These are phyloP conservation scores for Amiota communis DNA, from an alignment of 2,888 invertebrate genomes.

Conservation along the genomic window DNA sequence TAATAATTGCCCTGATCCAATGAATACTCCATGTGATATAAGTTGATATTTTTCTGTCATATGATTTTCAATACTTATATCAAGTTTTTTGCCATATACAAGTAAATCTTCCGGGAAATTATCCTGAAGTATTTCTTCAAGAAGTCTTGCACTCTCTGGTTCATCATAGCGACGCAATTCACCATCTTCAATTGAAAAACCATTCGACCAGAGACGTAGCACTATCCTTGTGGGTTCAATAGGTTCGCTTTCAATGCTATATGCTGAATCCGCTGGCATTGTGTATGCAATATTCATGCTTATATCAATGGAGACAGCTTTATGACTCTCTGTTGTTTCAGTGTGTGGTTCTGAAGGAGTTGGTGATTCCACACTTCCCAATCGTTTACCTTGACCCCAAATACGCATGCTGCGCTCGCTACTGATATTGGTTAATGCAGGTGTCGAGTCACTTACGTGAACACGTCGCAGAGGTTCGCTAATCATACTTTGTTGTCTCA, in stretches of 20 bases:
- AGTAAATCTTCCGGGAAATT: conserved; percentile 54
- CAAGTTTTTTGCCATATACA: conserved; percentile 37
- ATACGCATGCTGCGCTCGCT: conserved; percentile 53
- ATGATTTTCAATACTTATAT: conserved; percentile 52
- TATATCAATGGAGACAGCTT: conserved; percentile 15
- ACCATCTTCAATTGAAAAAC: conserved; percentile 55
- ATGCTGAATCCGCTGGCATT: neutral
- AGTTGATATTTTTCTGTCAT: conserved; percentile 47
- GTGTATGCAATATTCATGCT: conserved; percentile 20
- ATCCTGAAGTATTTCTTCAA: conserved; percentile 52
- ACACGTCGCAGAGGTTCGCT: conserved; percentile 42
- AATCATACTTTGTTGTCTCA: conserved; percentile 30
- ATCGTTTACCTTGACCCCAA: conserved; percentile 51
- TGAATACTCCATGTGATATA: conserved; percentile 49
- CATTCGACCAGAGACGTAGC: conserved; percentile 56
- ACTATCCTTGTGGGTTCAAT: conserved; percentile 41
- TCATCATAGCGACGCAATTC: conserved; percentile 42
- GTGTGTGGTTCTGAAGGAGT: neutral
- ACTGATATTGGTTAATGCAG: conserved; percentile 51
- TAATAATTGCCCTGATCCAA: conserved; percentile 49
- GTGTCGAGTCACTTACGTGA: conserved; percentile 49
- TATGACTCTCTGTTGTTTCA: conserved; percentile 8
- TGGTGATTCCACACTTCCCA: conserved; percentile 47
- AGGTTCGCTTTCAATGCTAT: neutral
- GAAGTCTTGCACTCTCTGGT: conserved; percentile 52